A percentile compares a stretch with the other conserved stretches of the same genome.
Evolutionary conservation across 2,888 invertebrate species (phyloP).

Genomic region (Morpho deidamia): DNA sequence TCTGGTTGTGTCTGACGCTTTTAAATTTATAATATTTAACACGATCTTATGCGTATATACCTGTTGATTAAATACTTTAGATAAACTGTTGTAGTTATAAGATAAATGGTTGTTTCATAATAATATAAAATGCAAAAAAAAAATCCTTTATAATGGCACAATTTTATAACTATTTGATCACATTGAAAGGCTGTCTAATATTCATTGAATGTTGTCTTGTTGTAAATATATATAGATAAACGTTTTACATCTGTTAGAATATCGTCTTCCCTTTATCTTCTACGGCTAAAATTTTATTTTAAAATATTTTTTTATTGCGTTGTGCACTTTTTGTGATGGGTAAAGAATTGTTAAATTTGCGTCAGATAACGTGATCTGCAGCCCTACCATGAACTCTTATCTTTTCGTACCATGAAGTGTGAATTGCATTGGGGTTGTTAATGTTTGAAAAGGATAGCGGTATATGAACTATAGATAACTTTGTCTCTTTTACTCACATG

Average conservation of each 20-base stretch:
- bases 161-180: constrained; percentile 41
- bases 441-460: no score
- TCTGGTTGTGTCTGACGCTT: constrained; percentile 27
- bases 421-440: no score
- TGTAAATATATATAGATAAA: constrained; percentile 14
- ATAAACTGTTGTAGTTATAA: constrained; percentile 22
- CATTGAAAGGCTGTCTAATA: constrained; percentile 46
- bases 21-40: constrained; percentile 12
- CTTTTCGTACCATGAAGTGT: no score
- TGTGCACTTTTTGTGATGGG: no score
- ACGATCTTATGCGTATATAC: constrained; percentile 25
- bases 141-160: constrained; percentile 39
- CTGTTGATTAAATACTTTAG: constrained; percentile 15
- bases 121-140: constrained; percentile 29
- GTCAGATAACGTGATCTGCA: no score
- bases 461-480: no score
- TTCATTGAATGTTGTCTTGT: constrained; percentile 14
- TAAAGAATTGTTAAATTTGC: no score
- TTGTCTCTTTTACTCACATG: no score
- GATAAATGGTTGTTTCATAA: constrained; percentile 39
- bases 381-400: no score
- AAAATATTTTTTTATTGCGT: constrained; percentile 1
- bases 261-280: constrained; percentile 35
- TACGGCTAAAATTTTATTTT: constrained; percentile 14
- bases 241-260: constrained; percentile 20